Evolutionary conservation across 2,797 vertebrate species (phyloP), one percentile per base, ranked within the genome.

Genomic region (Rachycentron canadum): DNA sequence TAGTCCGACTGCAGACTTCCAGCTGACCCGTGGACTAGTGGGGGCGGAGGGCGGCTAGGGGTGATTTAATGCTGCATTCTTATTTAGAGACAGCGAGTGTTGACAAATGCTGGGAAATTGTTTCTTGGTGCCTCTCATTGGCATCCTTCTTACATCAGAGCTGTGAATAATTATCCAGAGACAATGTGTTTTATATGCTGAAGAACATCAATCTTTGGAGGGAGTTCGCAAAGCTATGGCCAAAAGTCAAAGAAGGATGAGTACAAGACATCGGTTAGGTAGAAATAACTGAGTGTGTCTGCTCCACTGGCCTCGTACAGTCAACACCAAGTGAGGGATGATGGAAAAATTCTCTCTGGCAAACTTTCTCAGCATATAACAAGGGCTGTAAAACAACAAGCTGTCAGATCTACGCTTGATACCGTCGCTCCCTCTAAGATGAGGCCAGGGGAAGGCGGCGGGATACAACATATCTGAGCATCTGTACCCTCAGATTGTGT

Each of bases 281-380:
- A 56, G 82, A 80, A 82, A 87, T 88, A 89, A 86, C 86, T 81
- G 73, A 72, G 70, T 25, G 73, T 11, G 76, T 82, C 85, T 90
- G 89, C 88, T 88, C 88, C 85, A 89, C 85, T 92, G 91, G 89
- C 91, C 92, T 90, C 87, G 83, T 92, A 89, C 90, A 84, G 86
- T 85, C 87, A 86, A 78, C 79, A 77, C 76, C 45, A 16, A 41
- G 63, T 89, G 86, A 91, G 69, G 38, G 78, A 90, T 88, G 86
- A 83, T 26, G 80, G 88, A 83, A 86, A 79, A 75, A 77, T 53
- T 73, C 62, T 81, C 65, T 74, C 47, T 76, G 73, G 78, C 58
- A 83, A 89, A 92, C 70, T 80, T 88, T 82, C 68, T 77, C 64
- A 10, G 68, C 50, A 83, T 70, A 77, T 76, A 79, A 86, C 64